Conservation (phyloP, 1,140 invertebrate species). For the Lordiphosa stackelbergi region DNA sequence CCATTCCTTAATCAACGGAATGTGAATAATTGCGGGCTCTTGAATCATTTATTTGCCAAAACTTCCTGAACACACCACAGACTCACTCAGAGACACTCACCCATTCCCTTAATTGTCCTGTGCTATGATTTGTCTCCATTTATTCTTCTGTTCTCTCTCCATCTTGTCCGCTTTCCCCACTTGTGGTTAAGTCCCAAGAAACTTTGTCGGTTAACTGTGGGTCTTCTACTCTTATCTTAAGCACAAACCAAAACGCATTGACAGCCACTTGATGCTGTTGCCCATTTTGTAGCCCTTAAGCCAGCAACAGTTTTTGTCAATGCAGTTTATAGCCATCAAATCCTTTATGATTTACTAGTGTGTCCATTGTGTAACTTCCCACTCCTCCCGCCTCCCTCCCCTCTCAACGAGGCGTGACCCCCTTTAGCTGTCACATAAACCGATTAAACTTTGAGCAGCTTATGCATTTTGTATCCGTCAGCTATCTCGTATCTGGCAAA, state of each 20-base stretch:
- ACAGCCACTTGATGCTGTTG: conserved; percentile 58
- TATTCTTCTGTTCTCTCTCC: not conserved
- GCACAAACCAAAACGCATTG: conserved; percentile 56
- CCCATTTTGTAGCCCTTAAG: not conserved
- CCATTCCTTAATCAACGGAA: conserved; percentile 30
- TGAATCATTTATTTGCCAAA: conserved; percentile 44
- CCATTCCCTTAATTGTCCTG: conserved; percentile 34
- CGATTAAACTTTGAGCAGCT: conserved; percentile 72
- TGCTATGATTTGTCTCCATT: conserved; percentile 25
- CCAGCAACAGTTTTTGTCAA: conserved; percentile 22
- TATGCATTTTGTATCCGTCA: conserved; percentile 59
- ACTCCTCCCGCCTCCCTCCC: not conserved
- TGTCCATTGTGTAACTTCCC: conserved; percentile 25
- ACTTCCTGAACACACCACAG: conserved; percentile 36
- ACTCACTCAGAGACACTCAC: conserved; percentile 9
- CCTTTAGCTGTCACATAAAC: conserved; percentile 60
- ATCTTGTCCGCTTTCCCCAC: conserved; percentile 1
- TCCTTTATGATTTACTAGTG: conserved; percentile 66
- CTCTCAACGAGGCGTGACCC: not conserved
- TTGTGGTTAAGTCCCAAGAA: conserved; percentile 26
- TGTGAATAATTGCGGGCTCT: conserved; percentile 34
- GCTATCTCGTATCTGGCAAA: conserved; percentile 62
- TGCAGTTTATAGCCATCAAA: conserved; percentile 50
- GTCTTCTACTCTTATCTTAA: conserved; percentile 45
- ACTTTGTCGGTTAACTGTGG: conserved; percentile 21